Percentiles rank a stretch among this genome's conserved stretches.
Evolutionary conservation across 1,140 invertebrate species (phyloP).

Genomic region (Sycobia sp.): DNA sequence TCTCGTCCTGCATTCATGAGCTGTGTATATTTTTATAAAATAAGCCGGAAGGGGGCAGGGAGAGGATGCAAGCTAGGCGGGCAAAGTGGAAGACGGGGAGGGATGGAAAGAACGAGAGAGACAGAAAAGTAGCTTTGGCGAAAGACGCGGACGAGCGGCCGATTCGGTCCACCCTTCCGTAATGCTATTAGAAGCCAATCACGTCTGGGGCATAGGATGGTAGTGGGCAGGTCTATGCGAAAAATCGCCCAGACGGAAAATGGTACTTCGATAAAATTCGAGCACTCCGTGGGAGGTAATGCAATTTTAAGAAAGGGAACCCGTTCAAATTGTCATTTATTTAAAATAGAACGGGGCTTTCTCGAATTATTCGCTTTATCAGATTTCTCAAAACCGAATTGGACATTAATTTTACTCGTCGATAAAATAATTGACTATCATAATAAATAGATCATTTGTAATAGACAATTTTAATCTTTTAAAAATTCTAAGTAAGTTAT

Average conservation of each 20-base stretch:
- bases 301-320: constrained; percentile 23
- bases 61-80: not conserved
- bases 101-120: not conserved
- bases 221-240: constrained; percentile 45
- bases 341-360: not conserved
- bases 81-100: not conserved
- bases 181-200: constrained; percentile 60
- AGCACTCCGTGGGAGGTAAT: constrained; percentile 2
- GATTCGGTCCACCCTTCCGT: constrained; percentile 48
- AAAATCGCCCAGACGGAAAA: constrained; percentile 49
- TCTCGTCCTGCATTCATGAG: constrained; percentile 3
- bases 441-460: no score
- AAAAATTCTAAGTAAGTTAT: no score
- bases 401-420: no score
- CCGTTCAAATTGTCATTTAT: constrained; percentile 4
- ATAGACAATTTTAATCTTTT: no score
- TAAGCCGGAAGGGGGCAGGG: not conserved
- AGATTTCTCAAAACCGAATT: no score
- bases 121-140: constrained; percentile 3
- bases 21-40: constrained; percentile 1
- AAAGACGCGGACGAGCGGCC: constrained; percentile 32
- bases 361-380: not conserved
- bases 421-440: no score
- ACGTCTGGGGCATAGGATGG: constrained; percentile 50
- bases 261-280: constrained; percentile 24